Evolutionary conservation across 2,888 invertebrate genomes (phyloP).

Genomic region (Drosophila lutescens): DNA sequence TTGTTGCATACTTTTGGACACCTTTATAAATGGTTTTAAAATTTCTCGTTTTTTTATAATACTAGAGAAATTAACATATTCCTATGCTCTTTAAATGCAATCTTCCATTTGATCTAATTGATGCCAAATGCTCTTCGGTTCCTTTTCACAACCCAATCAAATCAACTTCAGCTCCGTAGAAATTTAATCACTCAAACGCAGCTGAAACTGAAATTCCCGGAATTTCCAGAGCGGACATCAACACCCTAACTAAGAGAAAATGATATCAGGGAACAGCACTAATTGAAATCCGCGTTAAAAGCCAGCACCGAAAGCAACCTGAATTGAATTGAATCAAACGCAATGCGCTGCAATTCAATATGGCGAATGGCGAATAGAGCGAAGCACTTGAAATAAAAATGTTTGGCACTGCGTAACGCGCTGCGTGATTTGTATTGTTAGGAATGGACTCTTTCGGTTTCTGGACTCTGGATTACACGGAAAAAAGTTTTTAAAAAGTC

Average conservation of each 20-base stretch:
- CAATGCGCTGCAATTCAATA: constrained; percentile 24
- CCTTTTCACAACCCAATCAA: background rate
- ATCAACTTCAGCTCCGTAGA: constrained; percentile 7
- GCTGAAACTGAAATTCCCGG: constrained; percentile 2
- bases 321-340: constrained; percentile 29
- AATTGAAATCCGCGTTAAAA: constrained; percentile 33
- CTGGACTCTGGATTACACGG: background rate
- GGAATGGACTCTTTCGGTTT: constrained; percentile 7
- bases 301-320: constrained; percentile 6
- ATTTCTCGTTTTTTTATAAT: background rate
- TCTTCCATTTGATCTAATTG: background rate
- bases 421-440: constrained; percentile 31
- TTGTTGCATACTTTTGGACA: no score
- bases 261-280: constrained; percentile 26
- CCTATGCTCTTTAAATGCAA: background rate
- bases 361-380: constrained; percentile 16
- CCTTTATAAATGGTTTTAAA: no score
- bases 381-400: constrained; percentile 46
- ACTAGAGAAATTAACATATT: background rate
- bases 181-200: constrained; percentile 19
- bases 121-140: background rate
- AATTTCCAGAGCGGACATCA: constrained; percentile 5
- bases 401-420: constrained; percentile 44
- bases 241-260: constrained; percentile 15
- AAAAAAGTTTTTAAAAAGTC: background rate